phyloP scores from a whole-genome alignment of 92 coral and sea anemone species.

The Porites lobata region DNA sequence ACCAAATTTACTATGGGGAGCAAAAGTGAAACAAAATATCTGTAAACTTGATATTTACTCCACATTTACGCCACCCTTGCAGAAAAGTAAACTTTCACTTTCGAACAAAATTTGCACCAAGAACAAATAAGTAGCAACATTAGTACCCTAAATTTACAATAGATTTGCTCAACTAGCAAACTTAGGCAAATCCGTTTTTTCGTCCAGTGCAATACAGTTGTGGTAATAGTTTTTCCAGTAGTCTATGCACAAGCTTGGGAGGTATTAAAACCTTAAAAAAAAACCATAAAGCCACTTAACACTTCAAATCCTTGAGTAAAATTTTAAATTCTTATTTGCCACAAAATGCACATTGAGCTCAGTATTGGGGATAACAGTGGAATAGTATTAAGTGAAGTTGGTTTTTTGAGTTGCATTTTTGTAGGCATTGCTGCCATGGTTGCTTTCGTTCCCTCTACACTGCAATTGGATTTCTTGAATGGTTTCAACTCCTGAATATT shows the following conservation, averaged over 20 bases:
- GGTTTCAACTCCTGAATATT: not conserved
- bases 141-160: too few species aligned
- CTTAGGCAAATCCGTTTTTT: too few species aligned
- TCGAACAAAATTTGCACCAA: too few species aligned
- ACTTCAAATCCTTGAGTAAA: conserved; percentile 10
- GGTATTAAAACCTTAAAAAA: not conserved
- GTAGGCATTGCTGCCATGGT: conserved; percentile 9
- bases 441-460: not conserved
- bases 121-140: too few species aligned
- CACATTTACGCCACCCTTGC: too few species aligned
- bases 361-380: conserved; percentile 16
- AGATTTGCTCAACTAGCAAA: too few species aligned
- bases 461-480: not conserved
- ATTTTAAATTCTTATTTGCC: conserved; percentile 4
- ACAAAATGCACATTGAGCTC: conserved; percentile 11
- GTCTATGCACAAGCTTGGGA: conserved; percentile 7
- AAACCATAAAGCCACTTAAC: not conserved
- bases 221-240: conserved; percentile 11
- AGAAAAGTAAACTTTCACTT: too few species aligned
- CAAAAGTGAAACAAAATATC: too few species aligned
- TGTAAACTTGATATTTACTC: too few species aligned
- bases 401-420: conserved; percentile 11
- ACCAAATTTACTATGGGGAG: too few species aligned
- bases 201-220: too few species aligned
- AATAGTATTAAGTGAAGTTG: conserved; percentile 8